phyloP scores from a whole-genome alignment of 2,797 vertebrate genomes.

The Tamandua tetradactyla region DNA sequence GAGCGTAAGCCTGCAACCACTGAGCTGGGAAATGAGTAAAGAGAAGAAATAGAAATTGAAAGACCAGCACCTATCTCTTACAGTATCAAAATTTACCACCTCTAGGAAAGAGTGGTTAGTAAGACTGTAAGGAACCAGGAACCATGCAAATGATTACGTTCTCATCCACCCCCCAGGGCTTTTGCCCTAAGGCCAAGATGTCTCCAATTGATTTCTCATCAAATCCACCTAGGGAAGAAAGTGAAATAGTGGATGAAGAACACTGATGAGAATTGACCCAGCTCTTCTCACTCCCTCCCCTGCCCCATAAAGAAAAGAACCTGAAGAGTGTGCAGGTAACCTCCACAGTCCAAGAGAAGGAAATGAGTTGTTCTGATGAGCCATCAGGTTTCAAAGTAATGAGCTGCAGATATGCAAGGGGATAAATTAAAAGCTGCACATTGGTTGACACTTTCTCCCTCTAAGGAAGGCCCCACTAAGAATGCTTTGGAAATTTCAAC shows the following conservation, averaged over 20 bases:
- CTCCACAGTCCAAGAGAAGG: neutral
- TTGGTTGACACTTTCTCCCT: neutral
- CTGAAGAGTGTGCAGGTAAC: neutral
- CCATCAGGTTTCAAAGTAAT: neutral
- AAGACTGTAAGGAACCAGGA: neutral
- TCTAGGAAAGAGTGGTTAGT: neutral
- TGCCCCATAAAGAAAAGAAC: conserved; percentile 16
- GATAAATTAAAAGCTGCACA: neutral
- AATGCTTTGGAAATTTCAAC: conserved; percentile 2
- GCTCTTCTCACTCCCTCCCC: neutral
- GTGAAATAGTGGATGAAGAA: neutral
- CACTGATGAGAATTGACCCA: neutral
- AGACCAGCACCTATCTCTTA: neutral
- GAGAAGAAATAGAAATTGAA: neutral
- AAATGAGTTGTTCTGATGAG: neutral
- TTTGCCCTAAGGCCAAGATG: neutral
- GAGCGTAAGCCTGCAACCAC: neutral
- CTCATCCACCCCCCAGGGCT: neutral
- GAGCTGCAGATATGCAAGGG: neutral
- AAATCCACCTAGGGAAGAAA: neutral
- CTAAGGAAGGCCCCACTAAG: neutral
- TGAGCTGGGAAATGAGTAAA: neutral
- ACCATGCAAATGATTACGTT: neutral
- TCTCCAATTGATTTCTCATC: neutral
- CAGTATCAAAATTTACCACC: neutral